A percentile compares a stretch with the other conserved stretches of the same genome.
Conservation (phyloP, 2,797 vertebrate genomes). For the Epinephelus coioides region DNA sequence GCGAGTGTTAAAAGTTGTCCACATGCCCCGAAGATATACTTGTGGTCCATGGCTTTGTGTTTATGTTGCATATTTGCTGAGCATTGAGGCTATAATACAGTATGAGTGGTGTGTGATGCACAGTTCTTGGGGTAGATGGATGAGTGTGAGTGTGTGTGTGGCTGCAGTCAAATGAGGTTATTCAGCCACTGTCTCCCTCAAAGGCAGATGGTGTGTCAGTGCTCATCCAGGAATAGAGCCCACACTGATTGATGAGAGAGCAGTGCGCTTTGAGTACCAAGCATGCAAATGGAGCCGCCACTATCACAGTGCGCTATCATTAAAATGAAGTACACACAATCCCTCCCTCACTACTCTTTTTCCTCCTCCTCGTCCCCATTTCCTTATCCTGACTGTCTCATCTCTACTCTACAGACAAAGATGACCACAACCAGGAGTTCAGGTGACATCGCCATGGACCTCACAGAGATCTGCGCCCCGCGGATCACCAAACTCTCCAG, state of each 20-base stretch:
- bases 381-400: conserved; percentile 18
- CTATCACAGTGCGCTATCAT: conserved; percentile 50
- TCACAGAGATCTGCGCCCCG: conserved; percentile 90
- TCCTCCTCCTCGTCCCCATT: background rate
- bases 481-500: conserved; percentile 88
- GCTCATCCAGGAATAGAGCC: conserved; percentile 73
- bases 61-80: conserved; percentile 33
- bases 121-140: conserved; percentile 33
- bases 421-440: conserved; percentile 93
- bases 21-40: background rate
- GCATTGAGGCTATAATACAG: conserved; percentile 13
- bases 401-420: conserved; percentile 86
- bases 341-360: conserved; percentile 11
- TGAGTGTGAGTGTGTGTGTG: conserved; percentile 24
- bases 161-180: conserved; percentile 60
- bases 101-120: conserved; percentile 43
- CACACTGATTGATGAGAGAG: conserved; percentile 72
- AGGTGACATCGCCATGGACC: conserved; percentile 95
- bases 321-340: conserved; percentile 57
- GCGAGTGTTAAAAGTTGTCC: background rate
- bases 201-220: conserved; percentile 68
- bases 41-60: conserved; percentile 24
- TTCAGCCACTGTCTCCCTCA: conserved; percentile 56
- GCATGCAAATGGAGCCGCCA: conserved; percentile 54
- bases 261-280: conserved; percentile 27